A percentile compares a stretch with the other conserved stretches of the same genome.
Conservation (phyloP, 2,888 invertebrate species). For the Leptinotarsa tumamoca region DNA sequence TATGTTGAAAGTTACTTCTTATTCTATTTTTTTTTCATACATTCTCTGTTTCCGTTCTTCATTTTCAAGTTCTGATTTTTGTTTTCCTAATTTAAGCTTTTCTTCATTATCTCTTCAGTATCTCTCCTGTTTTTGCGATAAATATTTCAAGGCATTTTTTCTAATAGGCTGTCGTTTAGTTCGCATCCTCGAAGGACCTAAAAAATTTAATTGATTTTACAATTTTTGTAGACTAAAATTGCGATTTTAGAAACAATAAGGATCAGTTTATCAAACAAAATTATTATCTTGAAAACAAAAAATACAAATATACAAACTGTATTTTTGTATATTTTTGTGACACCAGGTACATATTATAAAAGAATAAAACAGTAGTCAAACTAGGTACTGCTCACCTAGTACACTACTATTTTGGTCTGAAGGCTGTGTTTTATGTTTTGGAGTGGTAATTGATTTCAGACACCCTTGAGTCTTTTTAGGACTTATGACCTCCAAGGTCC, state of each 20-base stretch:
- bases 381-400: conserved; percentile 7
- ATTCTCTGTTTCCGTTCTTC: neutral
- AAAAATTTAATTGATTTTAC: conserved; percentile 1
- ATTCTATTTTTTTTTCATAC: neutral
- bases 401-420: neutral
- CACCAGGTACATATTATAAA: conserved; percentile 7
- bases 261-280: neutral
- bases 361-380: neutral
- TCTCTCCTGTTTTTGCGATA: conserved; percentile 15
- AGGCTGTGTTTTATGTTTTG: conserved; percentile 6
- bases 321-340: conserved; percentile 4
- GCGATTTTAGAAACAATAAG: neutral
- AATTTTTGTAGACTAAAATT: neutral
- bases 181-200: neutral
- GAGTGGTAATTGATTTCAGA: conserved; percentile 4
- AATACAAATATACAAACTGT: conserved; percentile 3
- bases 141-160: neutral
- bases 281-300: neutral
- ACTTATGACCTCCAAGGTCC: conserved; percentile 1
- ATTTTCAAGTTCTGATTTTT: conserved; percentile 1
- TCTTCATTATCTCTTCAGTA: conserved; percentile 2
- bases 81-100: neutral
- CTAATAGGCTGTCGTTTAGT: conserved; percentile 4
- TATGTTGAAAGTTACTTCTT: neutral
- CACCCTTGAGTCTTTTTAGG: neutral